Conservation (phyloP, 2,113 vertebrate genomes). For the Mormyrus lacerda region DNA sequence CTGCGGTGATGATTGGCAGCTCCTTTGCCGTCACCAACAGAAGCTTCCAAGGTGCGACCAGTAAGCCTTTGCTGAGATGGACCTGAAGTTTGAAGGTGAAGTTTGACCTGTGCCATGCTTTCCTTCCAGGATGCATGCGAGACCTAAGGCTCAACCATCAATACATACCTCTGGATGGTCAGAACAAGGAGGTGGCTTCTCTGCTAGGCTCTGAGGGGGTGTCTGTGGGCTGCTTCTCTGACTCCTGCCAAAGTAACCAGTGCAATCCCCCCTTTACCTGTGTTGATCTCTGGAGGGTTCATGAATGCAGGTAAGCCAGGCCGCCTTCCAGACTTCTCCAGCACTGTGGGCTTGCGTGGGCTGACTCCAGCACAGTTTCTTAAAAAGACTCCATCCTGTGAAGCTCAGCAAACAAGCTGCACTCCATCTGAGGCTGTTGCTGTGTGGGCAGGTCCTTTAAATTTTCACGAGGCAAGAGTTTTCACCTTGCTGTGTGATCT, state of each 20-base stretch:
- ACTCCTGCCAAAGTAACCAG: slow-evolving; percentile 74
- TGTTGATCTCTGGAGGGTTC: slow-evolving; percentile 79
- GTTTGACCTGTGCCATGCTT: not conserved
- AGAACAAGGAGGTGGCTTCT: slow-evolving; percentile 63
- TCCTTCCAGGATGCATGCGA: slow-evolving; percentile 70
- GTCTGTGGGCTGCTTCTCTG: slow-evolving; percentile 70
- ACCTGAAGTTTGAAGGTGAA: not conserved
- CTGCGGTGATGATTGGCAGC: slow-evolving; percentile 71
- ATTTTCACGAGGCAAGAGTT: not conserved
- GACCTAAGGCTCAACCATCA: slow-evolving; percentile 75
- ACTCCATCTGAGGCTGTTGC: not conserved
- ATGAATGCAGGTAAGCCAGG: slow-evolving; percentile 73
- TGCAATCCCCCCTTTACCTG: slow-evolving; percentile 74
- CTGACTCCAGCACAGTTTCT: not conserved
- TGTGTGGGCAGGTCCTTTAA: not conserved
- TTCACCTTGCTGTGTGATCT: not conserved
- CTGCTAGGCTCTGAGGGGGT: slow-evolving; percentile 66
- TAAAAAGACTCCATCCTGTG: not conserved
- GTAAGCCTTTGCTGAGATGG: not conserved
- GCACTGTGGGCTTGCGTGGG: not conserved
- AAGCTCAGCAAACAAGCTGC: not conserved
- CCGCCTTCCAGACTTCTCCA: not conserved
- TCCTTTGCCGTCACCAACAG: slow-evolving; percentile 62
- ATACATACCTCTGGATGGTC: slow-evolving; percentile 67
- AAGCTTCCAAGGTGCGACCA: slow-evolving; percentile 71